Percentiles rank a stretch among this genome's conserved stretches.
phyloP scores from a whole-genome alignment of 1,140 invertebrate genomes.

The Drosophila cardini region DNA sequence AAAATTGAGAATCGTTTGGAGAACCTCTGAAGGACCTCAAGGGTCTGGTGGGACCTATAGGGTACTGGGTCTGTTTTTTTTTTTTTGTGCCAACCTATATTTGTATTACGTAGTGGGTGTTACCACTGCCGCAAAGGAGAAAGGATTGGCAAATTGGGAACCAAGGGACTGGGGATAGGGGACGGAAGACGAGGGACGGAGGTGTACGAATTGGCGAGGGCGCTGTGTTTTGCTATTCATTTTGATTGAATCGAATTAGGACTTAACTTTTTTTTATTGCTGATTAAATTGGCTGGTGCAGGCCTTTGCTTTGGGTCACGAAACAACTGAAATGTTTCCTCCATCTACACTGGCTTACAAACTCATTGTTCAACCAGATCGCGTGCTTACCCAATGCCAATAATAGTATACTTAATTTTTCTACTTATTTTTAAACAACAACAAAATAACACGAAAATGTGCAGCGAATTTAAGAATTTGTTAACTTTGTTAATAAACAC shows the following conservation, averaged over 20 bases:
- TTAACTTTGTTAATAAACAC: neutral
- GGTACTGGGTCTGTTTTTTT: constrained; percentile 51
- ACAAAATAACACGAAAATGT: constrained; percentile 9
- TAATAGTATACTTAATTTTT: constrained; percentile 11
- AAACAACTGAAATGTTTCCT: constrained; percentile 45
- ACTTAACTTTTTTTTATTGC: constrained; percentile 82
- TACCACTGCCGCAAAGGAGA: constrained; percentile 35
- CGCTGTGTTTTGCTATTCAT: constrained; percentile 73
- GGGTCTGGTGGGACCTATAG: neutral
- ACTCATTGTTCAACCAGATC: constrained; percentile 15
- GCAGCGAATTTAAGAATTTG: neutral
- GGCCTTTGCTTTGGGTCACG: constrained; percentile 62
- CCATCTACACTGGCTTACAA: constrained; percentile 14
- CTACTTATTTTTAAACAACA: constrained; percentile 5
- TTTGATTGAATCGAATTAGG: constrained; percentile 83
- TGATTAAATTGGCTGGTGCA: constrained; percentile 80
- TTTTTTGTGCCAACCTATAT: constrained; percentile 79
- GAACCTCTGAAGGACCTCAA: constrained; percentile 3
- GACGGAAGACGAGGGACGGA: too few species aligned
- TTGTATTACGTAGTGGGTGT: constrained; percentile 43
- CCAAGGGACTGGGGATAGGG: too few species aligned
- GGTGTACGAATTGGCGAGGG: constrained; percentile 8
- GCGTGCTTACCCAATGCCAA: constrained; percentile 21
- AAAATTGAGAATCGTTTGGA: constrained; percentile 40
- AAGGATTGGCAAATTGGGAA: neutral